A percentile compares a stretch with the other conserved stretches of the same genome.
Conservation (phyloP, 2,113 vertebrate species). For the Tachycineta bicolor region DNA sequence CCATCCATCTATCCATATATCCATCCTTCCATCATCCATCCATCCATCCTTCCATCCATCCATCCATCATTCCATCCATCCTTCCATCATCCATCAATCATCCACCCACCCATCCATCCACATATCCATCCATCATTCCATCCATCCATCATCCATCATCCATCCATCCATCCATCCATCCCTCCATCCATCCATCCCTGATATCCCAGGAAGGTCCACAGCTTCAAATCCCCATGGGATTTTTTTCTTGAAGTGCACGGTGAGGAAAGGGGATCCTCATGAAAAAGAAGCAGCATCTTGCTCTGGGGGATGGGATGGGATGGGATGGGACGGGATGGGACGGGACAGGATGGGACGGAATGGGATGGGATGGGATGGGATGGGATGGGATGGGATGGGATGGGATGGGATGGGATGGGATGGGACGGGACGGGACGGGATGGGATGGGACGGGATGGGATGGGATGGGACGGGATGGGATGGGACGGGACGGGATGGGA, state of each 20-base stretch:
- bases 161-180: too few species aligned
- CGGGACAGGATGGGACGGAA: neutral
- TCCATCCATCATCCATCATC: too few species aligned
- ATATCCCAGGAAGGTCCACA: accelerated
- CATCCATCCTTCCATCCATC: neutral
- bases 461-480: neutral
- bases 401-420: neutral
- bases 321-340: neutral
- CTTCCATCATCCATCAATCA: neutral
- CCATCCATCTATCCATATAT: neutral
- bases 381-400: neutral
- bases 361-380: neutral
- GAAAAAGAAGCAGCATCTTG: neutral
- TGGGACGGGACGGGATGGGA: neutral
- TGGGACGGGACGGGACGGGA: neutral
- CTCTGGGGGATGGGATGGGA: neutral
- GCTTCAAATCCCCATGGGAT: neutral
- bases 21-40: neutral
- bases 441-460: neutral
- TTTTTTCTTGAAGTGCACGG: neutral
- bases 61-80: neutral
- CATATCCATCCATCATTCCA: too few species aligned
- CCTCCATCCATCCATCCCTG: neutral
- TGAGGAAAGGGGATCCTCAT: neutral
- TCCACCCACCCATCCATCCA: too few species aligned